Conservation (phyloP, 2,113 vertebrate genomes). For the Onychorhynchus coronatus region DNA sequence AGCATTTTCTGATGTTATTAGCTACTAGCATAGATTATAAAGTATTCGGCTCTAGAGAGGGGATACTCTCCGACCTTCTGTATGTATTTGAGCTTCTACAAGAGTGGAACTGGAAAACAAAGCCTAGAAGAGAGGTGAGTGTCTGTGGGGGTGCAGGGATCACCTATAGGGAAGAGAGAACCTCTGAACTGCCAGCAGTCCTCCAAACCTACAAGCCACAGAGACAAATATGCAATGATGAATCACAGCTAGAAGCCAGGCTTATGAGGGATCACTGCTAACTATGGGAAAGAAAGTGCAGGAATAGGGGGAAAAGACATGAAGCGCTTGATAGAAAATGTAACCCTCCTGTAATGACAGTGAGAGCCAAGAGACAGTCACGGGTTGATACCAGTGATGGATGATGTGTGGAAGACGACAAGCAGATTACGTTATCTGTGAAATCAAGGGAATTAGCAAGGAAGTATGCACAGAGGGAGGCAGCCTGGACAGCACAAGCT, state of each 20-base stretch:
- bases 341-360: neutral
- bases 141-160: neutral
- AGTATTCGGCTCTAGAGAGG: neutral
- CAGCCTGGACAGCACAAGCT: neutral
- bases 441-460: neutral
- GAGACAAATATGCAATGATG: neutral
- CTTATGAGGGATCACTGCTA: neutral
- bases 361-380: neutral
- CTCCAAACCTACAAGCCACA: neutral
- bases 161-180: neutral
- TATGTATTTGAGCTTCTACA: neutral
- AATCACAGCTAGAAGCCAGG: neutral
- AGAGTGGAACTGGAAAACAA: neutral
- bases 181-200: neutral
- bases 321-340: neutral
- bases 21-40: neutral
- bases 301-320: neutral
- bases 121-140: neutral
- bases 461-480: neutral
- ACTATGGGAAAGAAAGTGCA: neutral
- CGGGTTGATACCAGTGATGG: neutral
- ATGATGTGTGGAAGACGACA: neutral
- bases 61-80: neutral
- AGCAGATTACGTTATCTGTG: neutral
- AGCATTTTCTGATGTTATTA: neutral